Evolutionary conservation across 1,140 invertebrate species (phyloP).

Genomic region (Amphibalanus amphitrite): DNA sequence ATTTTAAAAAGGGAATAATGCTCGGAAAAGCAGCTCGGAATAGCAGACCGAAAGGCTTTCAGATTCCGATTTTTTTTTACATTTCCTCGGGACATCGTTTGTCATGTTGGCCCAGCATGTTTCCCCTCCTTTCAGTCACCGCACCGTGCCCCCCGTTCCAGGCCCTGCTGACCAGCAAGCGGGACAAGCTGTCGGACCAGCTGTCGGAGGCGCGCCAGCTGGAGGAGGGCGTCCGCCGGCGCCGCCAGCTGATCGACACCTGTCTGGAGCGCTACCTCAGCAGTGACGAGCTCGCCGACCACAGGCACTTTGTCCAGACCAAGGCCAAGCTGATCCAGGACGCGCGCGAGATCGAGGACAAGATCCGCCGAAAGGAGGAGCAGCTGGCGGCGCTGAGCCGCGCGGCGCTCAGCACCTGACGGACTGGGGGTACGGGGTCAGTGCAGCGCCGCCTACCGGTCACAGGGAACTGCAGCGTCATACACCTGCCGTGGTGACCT

Average conservation of each 20-base stretch:
- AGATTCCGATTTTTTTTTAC: too few relatives aligned
- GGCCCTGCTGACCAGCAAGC: constrained; percentile 32
- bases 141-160: neutral
- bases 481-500: too few relatives aligned
- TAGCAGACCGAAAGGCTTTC: too few relatives aligned
- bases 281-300: constrained; percentile 58
- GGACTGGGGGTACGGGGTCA: too few relatives aligned
- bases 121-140: too few relatives aligned
- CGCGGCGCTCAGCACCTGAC: too few relatives aligned
- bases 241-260: constrained; percentile 40
- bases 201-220: constrained; percentile 66
- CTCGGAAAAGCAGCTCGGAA: too few relatives aligned
- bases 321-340: constrained; percentile 75
- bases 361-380: constrained; percentile 69
- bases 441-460: too few relatives aligned
- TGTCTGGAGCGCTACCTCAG: constrained; percentile 56
- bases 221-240: constrained; percentile 63
- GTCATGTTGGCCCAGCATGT: too few relatives aligned
- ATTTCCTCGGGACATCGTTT: too few relatives aligned
- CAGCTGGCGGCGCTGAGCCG: constrained; percentile 49
- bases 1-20: too few relatives aligned
- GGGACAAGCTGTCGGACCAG: constrained; percentile 57
- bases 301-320: constrained; percentile 76
- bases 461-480: too few relatives aligned
- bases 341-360: constrained; percentile 64